Evolutionary conservation across 2,888 invertebrate genomes (phyloP), one percentile per base, ranked within the genome.

Genomic region (Dolichopus griseipennis): DNA sequence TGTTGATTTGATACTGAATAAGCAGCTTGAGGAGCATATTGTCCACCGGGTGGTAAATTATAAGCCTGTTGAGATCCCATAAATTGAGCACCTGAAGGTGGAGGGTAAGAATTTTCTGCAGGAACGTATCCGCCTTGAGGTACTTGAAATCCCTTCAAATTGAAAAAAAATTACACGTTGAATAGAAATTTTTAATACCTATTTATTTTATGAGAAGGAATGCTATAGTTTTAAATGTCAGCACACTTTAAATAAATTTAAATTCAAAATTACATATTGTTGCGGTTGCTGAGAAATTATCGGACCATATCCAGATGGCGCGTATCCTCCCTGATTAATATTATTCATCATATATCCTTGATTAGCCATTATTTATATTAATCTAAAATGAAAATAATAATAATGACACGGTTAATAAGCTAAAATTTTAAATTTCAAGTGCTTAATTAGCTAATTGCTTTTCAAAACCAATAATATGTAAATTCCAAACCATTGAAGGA

Each of bases 291-390:
- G 64, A 33, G 37, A n/a, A 6, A 64, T 64, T 8, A 20, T 8
- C n/a, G 33, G 64, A 10, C 74, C 75, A 71, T 74, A 75, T 6
- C 74, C 77, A 3, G 77, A 77, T 5, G 80, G 80, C 3, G 74
- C 76, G 69, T 78, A 80, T 5, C 80, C 80, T 21, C 79, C 80
- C 66, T 79, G 75, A 66, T 77, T 75, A 2, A 78, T 12, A 66
- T 80, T 80, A 66, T 71, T 78, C 74, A 78, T 75, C n/a, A n/a
- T 12, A 18, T 18, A 52, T 52, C 15, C 18, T 52, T 52, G 52
- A 52, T 52, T 52, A 18, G 52, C 52, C 52, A 52, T 52, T 52
- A 6, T 41, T 41, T 41, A 41, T 2, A 27, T 27, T 4, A 27
- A 27, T 27, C 27, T 27, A 27, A 4, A 27, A 27, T 27, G 27